phyloP scores from a whole-genome alignment of 2,888 invertebrate genomes.

The Ophioninae sp. region DNA sequence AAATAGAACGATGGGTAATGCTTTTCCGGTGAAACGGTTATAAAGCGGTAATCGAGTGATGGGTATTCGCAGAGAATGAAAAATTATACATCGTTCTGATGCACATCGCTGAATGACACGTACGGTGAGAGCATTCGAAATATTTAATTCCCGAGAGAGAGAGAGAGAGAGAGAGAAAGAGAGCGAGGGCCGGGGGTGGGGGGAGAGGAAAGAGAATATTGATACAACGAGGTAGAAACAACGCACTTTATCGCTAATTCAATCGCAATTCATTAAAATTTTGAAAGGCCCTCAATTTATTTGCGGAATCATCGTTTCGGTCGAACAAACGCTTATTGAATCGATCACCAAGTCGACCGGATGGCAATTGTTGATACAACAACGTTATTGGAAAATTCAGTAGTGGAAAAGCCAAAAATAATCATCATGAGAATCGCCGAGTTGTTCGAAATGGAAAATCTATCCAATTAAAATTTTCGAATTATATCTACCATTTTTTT shows the following conservation, averaged over 20 bases:
- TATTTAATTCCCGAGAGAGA: background rate
- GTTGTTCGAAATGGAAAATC: background rate
- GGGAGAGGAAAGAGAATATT: background rate
- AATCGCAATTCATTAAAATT: conserved; percentile 51
- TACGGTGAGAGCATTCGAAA: conserved; percentile 28
- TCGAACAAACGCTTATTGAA: conserved; percentile 34
- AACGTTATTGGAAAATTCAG: conserved; percentile 12
- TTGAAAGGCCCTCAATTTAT: conserved; percentile 33
- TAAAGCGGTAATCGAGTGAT: conserved; percentile 11
- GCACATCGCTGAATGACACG: background rate
- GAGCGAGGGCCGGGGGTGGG: background rate
- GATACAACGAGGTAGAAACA: background rate
- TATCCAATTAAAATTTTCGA: too few species aligned
- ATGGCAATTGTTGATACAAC: background rate
- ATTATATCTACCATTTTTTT: too few species aligned
- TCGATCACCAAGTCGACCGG: conserved; percentile 27
- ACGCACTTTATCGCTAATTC: conserved; percentile 31
- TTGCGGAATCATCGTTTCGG: conserved; percentile 22
- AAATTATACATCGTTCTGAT: conserved; percentile 15
- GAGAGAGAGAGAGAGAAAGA: background rate
- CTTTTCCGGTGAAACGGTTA: conserved; percentile 9
- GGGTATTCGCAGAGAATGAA: conserved; percentile 7
- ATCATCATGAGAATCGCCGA: background rate
- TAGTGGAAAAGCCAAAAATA: background rate
- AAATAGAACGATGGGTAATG: background rate